These are phyloP conservation scores for Mesochorus sp. DNA, from an alignment of 2,888 invertebrate species.

Conservation along the genomic window DNA sequence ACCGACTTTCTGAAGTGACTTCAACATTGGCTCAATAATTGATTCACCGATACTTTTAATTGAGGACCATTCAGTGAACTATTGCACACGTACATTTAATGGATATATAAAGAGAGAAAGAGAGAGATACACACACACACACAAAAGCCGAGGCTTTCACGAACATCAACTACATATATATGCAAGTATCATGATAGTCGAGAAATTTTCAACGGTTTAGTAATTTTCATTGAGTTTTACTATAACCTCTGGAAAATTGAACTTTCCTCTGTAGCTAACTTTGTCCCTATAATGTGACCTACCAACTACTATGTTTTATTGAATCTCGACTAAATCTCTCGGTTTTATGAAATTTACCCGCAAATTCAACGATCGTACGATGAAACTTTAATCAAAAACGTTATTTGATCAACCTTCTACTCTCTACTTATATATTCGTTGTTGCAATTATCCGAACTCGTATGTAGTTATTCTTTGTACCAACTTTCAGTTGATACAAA, in stretches of 20 bases:
- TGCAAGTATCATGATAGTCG: neutral
- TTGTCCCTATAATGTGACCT: neutral
- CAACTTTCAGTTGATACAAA: too few species aligned
- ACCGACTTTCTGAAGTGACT: constrained; percentile 20
- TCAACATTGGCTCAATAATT: constrained; percentile 31
- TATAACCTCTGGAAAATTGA: constrained; percentile 12
- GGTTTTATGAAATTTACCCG: neutral
- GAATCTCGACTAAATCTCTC: neutral
- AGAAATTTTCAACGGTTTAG: constrained; percentile 12
- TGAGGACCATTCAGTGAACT: constrained; percentile 22
- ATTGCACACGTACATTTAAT: constrained; percentile 15
- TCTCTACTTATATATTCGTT: too few species aligned
- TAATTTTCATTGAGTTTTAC: neutral
- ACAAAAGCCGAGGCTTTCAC: constrained; percentile 7
- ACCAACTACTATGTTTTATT: neutral
- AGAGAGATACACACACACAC: too few species aligned
- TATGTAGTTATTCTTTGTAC: too few species aligned
- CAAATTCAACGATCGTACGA: neutral
- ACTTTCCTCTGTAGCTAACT: neutral
- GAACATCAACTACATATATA: neutral
- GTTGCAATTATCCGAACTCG: constrained; percentile 40
- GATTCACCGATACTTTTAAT: constrained; percentile 51
- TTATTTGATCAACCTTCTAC: too few species aligned
- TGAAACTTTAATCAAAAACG: neutral
- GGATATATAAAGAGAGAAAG: too few species aligned